A percentile compares a stretch with the other conserved stretches of the same genome.
Evolutionary conservation across 2,888 invertebrate species (phyloP).

Genomic region (Polydrusus tereticollis): DNA sequence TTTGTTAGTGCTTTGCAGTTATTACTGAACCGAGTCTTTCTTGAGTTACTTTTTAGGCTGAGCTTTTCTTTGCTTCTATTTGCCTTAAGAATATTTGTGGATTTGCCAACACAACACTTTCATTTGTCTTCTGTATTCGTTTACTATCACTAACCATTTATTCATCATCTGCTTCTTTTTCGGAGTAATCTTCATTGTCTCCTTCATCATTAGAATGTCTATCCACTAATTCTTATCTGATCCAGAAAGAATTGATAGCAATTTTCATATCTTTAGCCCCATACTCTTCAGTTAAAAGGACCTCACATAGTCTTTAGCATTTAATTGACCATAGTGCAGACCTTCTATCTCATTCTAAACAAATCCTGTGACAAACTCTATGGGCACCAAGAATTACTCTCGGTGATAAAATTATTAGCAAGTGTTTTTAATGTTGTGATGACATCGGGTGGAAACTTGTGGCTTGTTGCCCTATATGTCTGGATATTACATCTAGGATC

Average conservation of each 20-base stretch:
- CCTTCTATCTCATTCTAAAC: constrained; percentile 79
- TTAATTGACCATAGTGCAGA: constrained; percentile 86
- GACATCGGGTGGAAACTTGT: constrained; percentile 95
- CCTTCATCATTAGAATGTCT: constrained; percentile 73
- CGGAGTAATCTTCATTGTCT: constrained; percentile 53
- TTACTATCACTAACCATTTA: constrained; percentile 36
- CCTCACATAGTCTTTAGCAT: constrained; percentile 88
- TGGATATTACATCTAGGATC: constrained; percentile 93
- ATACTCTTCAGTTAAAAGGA: constrained; percentile 71
- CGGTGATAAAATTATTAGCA: constrained; percentile 97
- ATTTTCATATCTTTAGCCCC: constrained; percentile 59
- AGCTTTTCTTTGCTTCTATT: constrained; percentile 63
- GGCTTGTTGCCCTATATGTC: constrained; percentile 95
- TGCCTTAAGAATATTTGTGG: constrained; percentile 55
- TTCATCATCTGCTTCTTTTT: constrained; percentile 49
- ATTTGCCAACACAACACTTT: constrained; percentile 48
- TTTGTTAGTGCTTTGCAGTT: constrained; percentile 74
- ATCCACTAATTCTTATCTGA: constrained; percentile 72
- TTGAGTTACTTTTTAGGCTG: constrained; percentile 72
- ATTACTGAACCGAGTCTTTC: constrained; percentile 82
- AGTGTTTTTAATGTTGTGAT: constrained; percentile 91
- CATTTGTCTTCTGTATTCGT: constrained; percentile 53
- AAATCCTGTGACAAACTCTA: constrained; percentile 93
- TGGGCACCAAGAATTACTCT: constrained; percentile 96
- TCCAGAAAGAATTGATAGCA: constrained; percentile 64